Evolutionary conservation across 2,888 invertebrate genomes (phyloP).

Genomic region (Athalia cordata): DNA sequence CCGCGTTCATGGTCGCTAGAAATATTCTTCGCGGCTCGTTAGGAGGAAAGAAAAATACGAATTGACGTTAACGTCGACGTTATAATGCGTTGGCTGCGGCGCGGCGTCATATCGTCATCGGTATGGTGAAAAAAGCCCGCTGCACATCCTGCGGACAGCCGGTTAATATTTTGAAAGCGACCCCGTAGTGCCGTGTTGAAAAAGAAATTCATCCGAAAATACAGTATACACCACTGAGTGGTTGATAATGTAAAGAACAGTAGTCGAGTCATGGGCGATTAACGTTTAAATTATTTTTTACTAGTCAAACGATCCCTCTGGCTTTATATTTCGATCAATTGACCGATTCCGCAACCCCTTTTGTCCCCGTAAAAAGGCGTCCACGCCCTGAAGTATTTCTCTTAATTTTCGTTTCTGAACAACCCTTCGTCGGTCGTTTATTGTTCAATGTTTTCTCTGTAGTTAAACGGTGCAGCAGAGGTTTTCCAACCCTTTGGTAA

Average conservation of each 20-base stretch:
- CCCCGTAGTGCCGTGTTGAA: neutral
- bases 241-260: too few species aligned
- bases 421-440: neutral
- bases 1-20: neutral
- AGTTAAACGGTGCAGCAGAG: neutral
- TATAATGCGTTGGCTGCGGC: neutral
- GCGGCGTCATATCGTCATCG: neutral
- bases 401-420: too few species aligned
- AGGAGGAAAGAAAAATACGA: slow-evolving; percentile 29
- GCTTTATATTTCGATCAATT: slow-evolving; percentile 26
- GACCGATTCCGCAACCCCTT: slow-evolving; percentile 16
- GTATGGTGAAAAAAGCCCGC: neutral
- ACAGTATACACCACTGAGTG: neutral
- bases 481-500: neutral
- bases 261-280: slow-evolving; percentile 5
- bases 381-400: neutral
- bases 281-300: neutral
- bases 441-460: slow-evolving; percentile 15
- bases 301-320: neutral
- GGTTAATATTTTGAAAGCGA: slow-evolving; percentile 36
- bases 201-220: neutral
- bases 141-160: slow-evolving; percentile 29
- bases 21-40: slow-evolving; percentile 27
- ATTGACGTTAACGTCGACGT: slow-evolving; percentile 18
- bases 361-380: slow-evolving; percentile 22